Conservation (phyloP, 2,797 vertebrate species). For the Sciurus carolinensis region DNA sequence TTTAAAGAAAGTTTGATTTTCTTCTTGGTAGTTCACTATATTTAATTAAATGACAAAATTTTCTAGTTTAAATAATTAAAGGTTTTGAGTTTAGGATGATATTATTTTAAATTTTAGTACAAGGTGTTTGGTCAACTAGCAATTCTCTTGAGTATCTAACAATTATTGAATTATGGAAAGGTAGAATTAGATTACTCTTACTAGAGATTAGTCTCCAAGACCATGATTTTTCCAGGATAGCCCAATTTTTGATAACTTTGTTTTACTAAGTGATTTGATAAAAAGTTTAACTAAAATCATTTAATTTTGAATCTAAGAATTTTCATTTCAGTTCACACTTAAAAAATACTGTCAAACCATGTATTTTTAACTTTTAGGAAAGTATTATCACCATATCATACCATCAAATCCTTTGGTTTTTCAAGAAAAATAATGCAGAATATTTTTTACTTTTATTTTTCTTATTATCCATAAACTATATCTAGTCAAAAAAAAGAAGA, state of each 20-base stretch:
- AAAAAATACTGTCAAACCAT: neutral
- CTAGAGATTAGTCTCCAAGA: neutral
- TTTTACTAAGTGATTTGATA: slow-evolving; percentile 33
- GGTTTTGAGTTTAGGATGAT: slow-evolving; percentile 18
- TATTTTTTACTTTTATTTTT: slow-evolving; percentile 25
- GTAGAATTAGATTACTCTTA: neutral
- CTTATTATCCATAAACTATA: neutral
- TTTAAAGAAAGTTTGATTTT: neutral
- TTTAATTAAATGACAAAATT: slow-evolving; percentile 25
- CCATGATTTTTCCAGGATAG: neutral
- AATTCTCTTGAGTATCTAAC: slow-evolving; percentile 34
- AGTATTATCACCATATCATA: neutral
- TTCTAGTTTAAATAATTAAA: neutral
- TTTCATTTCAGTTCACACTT: neutral
- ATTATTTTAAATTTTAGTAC: slow-evolving; percentile 31
- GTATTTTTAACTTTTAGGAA: neutral
- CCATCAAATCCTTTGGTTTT: neutral
- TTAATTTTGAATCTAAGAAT: slow-evolving; percentile 7
- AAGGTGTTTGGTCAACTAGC: neutral
- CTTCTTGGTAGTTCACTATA: neutral
- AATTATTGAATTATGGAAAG: neutral
- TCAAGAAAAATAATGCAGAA: slow-evolving; percentile 44
- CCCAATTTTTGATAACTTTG: neutral
- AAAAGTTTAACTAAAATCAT: neutral
- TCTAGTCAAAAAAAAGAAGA: slow-evolving; percentile 2